Evolutionary conservation across 2,113 vertebrate species (phyloP).

Genomic region (Antechinus flavipes): DNA sequence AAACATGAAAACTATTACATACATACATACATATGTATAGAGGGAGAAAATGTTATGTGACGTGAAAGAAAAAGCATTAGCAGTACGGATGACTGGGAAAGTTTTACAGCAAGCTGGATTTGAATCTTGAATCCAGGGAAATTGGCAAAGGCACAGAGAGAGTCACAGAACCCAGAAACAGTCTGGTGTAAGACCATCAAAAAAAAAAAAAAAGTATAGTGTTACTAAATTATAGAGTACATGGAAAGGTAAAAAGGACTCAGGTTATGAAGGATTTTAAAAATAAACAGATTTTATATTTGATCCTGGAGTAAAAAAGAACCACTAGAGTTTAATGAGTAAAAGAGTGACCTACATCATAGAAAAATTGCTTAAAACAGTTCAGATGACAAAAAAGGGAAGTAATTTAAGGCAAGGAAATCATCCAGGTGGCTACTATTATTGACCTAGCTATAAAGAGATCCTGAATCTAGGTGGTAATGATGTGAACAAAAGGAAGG

Average conservation of each 20-base stretch:
- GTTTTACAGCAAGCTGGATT: neutral
- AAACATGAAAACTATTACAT: neutral
- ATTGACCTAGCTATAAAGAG: neutral
- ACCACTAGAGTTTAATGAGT: neutral
- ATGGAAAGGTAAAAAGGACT: neutral
- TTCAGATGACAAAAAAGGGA: neutral
- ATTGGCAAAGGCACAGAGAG: neutral
- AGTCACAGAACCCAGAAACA: neutral
- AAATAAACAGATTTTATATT: neutral
- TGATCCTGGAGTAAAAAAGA: neutral
- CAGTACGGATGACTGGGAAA: neutral
- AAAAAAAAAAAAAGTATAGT: neutral
- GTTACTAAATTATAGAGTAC: neutral
- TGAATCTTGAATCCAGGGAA: neutral
- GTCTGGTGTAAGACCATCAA: neutral
- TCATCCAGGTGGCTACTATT: neutral
- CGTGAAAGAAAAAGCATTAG: neutral
- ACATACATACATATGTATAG: neutral
- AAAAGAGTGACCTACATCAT: neutral
- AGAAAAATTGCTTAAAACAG: neutral
- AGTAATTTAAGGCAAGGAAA: neutral
- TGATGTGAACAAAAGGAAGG: neutral
- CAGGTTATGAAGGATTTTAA: neutral
- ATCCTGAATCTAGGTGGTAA: neutral
- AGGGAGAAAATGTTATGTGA: neutral